Evolutionary conservation across 2,797 vertebrate genomes (phyloP).

Genomic region (Pangasius mekongensis): DNA sequence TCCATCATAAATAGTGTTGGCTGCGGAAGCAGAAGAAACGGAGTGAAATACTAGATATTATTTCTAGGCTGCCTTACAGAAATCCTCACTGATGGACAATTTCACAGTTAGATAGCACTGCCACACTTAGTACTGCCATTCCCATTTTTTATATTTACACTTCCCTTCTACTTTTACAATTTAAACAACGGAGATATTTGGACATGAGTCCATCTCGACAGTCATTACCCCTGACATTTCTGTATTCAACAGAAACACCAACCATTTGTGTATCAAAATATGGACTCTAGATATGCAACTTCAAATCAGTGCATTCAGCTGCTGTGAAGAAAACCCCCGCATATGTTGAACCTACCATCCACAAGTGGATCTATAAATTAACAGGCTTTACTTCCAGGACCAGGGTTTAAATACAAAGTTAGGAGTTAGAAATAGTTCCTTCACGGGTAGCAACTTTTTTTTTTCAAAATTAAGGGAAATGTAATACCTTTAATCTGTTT

Average conservation of each 20-base stretch:
- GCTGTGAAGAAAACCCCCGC: not conserved
- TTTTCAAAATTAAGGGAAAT: not conserved
- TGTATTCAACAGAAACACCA: not conserved
- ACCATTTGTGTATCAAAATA: not conserved
- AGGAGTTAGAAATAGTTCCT: not conserved
- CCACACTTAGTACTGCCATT: not conserved
- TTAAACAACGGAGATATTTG: not conserved
- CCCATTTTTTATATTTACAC: not conserved
- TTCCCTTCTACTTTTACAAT: not conserved
- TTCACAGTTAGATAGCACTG: not conserved
- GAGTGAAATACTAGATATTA: not conserved
- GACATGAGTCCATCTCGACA: not conserved
- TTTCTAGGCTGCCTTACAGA: too few relatives aligned
- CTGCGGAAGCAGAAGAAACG: slow-evolving; percentile 65
- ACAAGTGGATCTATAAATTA: not conserved
- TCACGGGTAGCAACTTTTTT: not conserved
- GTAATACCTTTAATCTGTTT: not conserved
- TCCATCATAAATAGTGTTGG: slow-evolving; percentile 82
- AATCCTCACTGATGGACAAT: not conserved
- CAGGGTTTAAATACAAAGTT: not conserved
- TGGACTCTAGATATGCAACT: not conserved
- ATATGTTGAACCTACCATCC: not conserved
- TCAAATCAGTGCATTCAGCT: not conserved
- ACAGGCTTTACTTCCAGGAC: not conserved
- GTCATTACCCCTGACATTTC: not conserved